Evolutionary conservation across 2,888 invertebrate species (phyloP), one percentile per base, ranked within the genome.

Genomic region (Anoplius nigerrimus): DNA sequence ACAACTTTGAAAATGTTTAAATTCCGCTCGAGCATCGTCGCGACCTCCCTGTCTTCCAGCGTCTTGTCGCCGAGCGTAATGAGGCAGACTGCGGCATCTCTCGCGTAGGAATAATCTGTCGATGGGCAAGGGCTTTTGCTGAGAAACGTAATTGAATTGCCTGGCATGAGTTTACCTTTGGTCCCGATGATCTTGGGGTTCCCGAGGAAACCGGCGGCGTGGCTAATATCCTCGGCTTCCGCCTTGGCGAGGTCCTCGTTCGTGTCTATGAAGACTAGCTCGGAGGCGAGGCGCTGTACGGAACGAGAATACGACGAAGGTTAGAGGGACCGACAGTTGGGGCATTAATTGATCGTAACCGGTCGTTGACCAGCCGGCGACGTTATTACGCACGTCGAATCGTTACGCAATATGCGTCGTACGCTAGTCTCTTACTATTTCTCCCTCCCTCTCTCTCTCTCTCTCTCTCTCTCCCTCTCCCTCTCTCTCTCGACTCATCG

Each of bases 151-250:
- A 53, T 34, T 34, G 34, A 34, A 34, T 3, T 34, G 34, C 4
- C 34, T 6, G 1, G 34, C 34, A 13, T 34, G 5, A 51, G 16
- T 71, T 81, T 75, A 87, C 87, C 86, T 81, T 84, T 86, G 18
- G 84, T 85, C n/a, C 84, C 86, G 24, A 77, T 59, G 67, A 93
- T 90, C 79, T 89, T 90, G 66, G 91, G 90, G 76, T 90, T 90
- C 61, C 90, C 90, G 63, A 92, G 89, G 84, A 92, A 93, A 48
- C 91, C 90, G n/a, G 91, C 89, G 20, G 92, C 92, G 78, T 93
- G 92, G 77, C 92, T 91, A 59, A 93, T 89, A 85, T 93, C 93
- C 89, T 92, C 90, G 89, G 92, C 90, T 86, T 93, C 93, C 54
- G 93, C 93, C 79, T 90, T 89, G 60, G 92, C 90, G 74, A 92